Evolutionary conservation across 2,113 vertebrate genomes (phyloP), one percentile per base, ranked within the genome.

Genomic region (Myotis yumanensis): DNA sequence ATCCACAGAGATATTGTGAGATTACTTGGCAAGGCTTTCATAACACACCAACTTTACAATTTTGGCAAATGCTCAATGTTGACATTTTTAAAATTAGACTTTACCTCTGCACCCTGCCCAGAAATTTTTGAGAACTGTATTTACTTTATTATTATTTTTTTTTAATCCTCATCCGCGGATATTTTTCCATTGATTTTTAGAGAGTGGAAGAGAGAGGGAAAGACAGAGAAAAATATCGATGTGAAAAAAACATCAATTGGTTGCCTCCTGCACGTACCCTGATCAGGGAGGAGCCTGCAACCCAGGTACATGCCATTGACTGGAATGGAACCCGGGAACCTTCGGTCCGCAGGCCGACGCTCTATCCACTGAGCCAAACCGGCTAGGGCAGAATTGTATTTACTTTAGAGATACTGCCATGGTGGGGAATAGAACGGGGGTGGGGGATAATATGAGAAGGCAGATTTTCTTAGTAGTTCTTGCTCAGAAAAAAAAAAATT

Each of bases 401-500:
- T 83, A 72, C 7, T 75, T 92, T 35, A 75, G 69, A 80, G 2
- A 32, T 12, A 81, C 32, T 89, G 15, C 22, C 28, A 2, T 81
- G 51, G 54, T 79, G n/a, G 25, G 59, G 5, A 5, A 57, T 23
- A 43, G 77, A 88, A 95, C 28, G 16, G 82, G 20, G 48, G 37
- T 11, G 11, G 46, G 46, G 46, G 46, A 71, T 48, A 52, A n/a
- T 82, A 57, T 20, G 20, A 40, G 71, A 80, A 87, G 35, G 18
- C 28, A 52, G 32, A 32, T 32, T 80, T 91, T 82, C 20, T 80
- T 80, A 76, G 40, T 80, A 16, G 75, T 75, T 86, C 10, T 57
- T 95, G 59, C 35, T 89, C 18, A 86, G 73, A 91, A 94, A 85
- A 51, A 64, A 64, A 17, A 84, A 32, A 86, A 73, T 59, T 73